Conservation (phyloP, 2,113 vertebrate genomes). For the Anguilla rostrata region DNA sequence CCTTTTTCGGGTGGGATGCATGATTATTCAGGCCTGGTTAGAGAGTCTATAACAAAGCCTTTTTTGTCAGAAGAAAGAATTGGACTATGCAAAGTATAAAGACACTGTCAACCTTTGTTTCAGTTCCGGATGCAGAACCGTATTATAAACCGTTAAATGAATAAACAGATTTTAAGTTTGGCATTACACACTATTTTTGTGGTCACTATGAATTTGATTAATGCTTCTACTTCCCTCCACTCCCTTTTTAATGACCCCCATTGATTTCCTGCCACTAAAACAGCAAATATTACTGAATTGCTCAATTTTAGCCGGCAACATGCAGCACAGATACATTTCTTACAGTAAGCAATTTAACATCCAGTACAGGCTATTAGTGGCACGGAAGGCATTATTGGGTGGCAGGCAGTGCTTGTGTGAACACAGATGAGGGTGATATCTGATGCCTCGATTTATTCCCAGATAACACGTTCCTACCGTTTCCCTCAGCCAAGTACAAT, state of each 20-base stretch:
- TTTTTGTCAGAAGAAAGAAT: neutral
- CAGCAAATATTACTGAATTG: too few species aligned
- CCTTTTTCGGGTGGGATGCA: neutral
- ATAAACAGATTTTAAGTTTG: neutral
- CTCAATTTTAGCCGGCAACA: neutral
- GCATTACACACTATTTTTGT: neutral
- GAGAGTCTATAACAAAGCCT: neutral
- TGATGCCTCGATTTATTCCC: neutral
- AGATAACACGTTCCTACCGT: constrained; percentile 4
- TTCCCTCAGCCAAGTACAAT: constrained; percentile 26
- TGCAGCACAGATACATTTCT: neutral
- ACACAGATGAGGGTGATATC: neutral
- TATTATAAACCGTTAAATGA: neutral
- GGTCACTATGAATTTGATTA: neutral
- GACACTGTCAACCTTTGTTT: neutral
- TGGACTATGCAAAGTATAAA: neutral
- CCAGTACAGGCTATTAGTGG: neutral
- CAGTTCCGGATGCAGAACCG: neutral
- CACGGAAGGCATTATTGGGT: neutral
- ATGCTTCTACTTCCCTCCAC: neutral
- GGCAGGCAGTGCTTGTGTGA: neutral
- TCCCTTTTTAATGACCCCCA: neutral
- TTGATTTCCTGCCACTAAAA: constrained; percentile 13
- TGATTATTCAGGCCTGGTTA: neutral
- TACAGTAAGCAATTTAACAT: neutral